These are phyloP conservation scores for Caenorhabditis sp. DNA, from an alignment of 2,888 invertebrate species.

Conservation along the genomic window DNA sequence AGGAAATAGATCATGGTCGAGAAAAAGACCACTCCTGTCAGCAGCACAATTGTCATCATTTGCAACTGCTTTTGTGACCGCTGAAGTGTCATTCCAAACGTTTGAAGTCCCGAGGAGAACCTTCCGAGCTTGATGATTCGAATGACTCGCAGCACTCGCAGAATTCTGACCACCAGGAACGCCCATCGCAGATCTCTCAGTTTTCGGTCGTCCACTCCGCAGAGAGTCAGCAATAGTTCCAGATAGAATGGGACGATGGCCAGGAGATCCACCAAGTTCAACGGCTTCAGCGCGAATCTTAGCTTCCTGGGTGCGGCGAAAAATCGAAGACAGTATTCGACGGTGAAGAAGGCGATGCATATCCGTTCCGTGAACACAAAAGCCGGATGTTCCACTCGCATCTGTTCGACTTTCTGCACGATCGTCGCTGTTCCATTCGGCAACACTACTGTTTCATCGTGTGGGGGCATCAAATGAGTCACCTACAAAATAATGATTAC, in stretches of 20 bases:
- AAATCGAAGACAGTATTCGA: slow-evolving; percentile 74
- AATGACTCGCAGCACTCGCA: slow-evolving; percentile 75
- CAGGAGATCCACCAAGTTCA: slow-evolving; percentile 75
- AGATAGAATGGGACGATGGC: slow-evolving; percentile 79
- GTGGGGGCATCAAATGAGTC: slow-evolving; percentile 73
- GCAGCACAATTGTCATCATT: slow-evolving; percentile 78
- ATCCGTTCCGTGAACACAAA: slow-evolving; percentile 79
- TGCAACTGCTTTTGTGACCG: slow-evolving; percentile 78
- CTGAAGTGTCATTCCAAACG: slow-evolving; percentile 79
- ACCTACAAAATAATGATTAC: slow-evolving; percentile 63
- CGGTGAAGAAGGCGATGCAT: slow-evolving; percentile 79
- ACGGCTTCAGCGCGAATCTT: slow-evolving; percentile 76
- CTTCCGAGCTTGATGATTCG: slow-evolving; percentile 78
- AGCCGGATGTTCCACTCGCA: slow-evolving; percentile 77
- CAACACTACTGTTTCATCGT: slow-evolving; percentile 73
- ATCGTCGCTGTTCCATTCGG: slow-evolving; percentile 74
- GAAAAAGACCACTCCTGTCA: slow-evolving; percentile 79
- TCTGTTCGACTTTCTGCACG: slow-evolving; percentile 74
- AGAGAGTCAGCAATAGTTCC: slow-evolving; percentile 76
- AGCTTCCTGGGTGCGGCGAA: slow-evolving; percentile 77
- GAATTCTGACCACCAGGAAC: slow-evolving; percentile 78
- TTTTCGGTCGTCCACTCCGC: slow-evolving; percentile 78
- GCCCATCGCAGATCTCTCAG: slow-evolving; percentile 78
- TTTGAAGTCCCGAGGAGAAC: slow-evolving; percentile 77
- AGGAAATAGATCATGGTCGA: slow-evolving; percentile 79